phyloP scores from a whole-genome alignment of 2,888 invertebrate species.

The Girardia tigrina region DNA sequence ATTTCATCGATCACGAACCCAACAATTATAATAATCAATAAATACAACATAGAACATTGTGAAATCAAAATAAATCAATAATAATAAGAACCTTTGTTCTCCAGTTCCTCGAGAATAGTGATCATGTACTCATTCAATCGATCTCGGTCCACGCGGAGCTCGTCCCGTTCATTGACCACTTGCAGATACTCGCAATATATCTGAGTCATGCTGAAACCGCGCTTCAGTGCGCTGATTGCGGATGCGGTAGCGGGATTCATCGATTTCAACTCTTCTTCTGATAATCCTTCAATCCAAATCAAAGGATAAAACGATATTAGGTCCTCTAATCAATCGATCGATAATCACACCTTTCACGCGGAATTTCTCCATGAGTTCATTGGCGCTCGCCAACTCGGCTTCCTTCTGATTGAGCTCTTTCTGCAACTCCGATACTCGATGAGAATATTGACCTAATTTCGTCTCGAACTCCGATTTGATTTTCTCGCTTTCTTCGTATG shows the following conservation, averaged over 20 bases:
- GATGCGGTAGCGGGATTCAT: slow-evolving; percentile 76
- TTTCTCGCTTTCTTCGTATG: background rate
- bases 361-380: slow-evolving; percentile 28
- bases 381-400: slow-evolving; percentile 10
- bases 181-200: slow-evolving; percentile 74
- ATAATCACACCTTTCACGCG: slow-evolving; percentile 28
- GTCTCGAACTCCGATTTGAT: background rate
- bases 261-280: slow-evolving; percentile 64
- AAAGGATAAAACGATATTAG: too few relatives aligned
- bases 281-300: slow-evolving; percentile 39
- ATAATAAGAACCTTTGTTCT: too few relatives aligned
- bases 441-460: background rate
- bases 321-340: too few relatives aligned
- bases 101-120: slow-evolving; percentile 56
- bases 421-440: background rate
- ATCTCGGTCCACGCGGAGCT: slow-evolving; percentile 61
- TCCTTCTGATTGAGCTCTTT: background rate
- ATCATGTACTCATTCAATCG: slow-evolving; percentile 67
- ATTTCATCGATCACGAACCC: too few relatives aligned
- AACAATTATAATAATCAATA: too few relatives aligned
- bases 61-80: too few relatives aligned
- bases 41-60: too few relatives aligned
- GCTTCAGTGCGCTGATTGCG: slow-evolving; percentile 68
- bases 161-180: slow-evolving; percentile 58
- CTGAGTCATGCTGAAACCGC: slow-evolving; percentile 72